Evolutionary conservation across 2,888 invertebrate genomes (phyloP).

Genomic region (Melitaea athalia): DNA sequence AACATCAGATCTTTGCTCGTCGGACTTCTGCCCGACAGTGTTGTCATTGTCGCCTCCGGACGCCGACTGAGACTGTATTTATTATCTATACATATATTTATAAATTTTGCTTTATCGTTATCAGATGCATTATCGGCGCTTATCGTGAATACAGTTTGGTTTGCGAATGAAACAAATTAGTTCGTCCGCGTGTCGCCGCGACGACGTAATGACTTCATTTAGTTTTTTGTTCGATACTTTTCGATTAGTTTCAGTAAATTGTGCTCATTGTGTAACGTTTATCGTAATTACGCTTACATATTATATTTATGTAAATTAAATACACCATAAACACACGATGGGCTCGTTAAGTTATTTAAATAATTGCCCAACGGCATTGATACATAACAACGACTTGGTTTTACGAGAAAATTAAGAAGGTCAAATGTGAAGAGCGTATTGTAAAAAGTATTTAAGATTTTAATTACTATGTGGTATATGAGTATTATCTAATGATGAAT

Average conservation of each 20-base stretch:
- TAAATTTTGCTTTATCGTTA: constrained; percentile 1
- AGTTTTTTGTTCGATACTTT: neutral
- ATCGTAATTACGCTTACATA: neutral
- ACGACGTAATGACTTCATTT: neutral
- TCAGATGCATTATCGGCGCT: constrained; percentile 28
- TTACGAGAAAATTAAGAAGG: neutral
- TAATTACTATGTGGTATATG: no score
- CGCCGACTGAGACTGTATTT: neutral
- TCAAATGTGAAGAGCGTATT: neutral
- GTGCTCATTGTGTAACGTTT: neutral
- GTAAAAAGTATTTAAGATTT: no score
- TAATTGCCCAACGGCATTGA: neutral
- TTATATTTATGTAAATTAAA: constrained; percentile 4
- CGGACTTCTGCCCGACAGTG: neutral
- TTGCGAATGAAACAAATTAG: constrained; percentile 32
- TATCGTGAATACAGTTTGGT: constrained; percentile 32
- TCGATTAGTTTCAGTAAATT: neutral
- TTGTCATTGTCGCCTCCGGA: neutral
- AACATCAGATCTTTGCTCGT: neutral
- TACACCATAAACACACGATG: neutral
- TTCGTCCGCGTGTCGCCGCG: neutral
- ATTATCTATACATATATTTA: no score
- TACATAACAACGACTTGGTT: neutral
- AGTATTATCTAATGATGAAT: no score
- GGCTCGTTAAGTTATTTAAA: neutral